phyloP scores from a whole-genome alignment of 2,888 invertebrate species.

The Lepidocyrtoides sp. region DNA sequence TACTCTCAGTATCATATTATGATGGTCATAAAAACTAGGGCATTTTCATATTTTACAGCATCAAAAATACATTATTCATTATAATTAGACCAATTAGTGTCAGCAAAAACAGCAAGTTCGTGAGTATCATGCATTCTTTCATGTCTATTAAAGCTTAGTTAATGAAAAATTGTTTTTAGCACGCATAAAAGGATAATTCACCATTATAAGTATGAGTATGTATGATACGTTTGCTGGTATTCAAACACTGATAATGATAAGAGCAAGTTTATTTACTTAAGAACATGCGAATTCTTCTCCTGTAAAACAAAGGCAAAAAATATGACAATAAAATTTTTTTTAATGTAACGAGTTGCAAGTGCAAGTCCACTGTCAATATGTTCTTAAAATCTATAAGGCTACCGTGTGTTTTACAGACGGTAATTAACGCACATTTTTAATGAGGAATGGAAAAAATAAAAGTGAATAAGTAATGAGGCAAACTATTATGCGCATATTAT shows the following conservation, averaged over 20 bases:
- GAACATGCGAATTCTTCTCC: not conserved
- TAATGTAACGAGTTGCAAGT: not conserved
- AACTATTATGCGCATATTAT: slow-evolving; percentile 34
- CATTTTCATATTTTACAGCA: slow-evolving; percentile 10
- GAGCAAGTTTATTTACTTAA: slow-evolving; percentile 55
- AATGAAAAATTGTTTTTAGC: not conserved
- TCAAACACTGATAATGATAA: slow-evolving; percentile 43
- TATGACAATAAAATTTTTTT: not conserved
- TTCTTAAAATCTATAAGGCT: not conserved
- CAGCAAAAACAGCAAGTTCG: not conserved
- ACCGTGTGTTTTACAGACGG: slow-evolving; percentile 2
- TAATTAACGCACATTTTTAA: slow-evolving; percentile 55
- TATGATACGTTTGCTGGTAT: too few species aligned
- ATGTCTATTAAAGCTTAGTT: not conserved
- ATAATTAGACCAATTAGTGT: slow-evolving; percentile 59
- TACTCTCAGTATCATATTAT: not conserved
- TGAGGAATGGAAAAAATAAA: slow-evolving; percentile 45
- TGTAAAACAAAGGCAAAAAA: not conserved
- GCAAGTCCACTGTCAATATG: not conserved
- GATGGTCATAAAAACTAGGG: not conserved
- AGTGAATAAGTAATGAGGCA: slow-evolving; percentile 45
- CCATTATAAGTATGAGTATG: too few species aligned
- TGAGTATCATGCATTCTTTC: not conserved
- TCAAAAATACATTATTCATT: slow-evolving; percentile 28
- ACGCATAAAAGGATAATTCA: not conserved